Evolutionary conservation across 2,888 invertebrate species (phyloP).

Genomic region (Zeuzera pyrina): DNA sequence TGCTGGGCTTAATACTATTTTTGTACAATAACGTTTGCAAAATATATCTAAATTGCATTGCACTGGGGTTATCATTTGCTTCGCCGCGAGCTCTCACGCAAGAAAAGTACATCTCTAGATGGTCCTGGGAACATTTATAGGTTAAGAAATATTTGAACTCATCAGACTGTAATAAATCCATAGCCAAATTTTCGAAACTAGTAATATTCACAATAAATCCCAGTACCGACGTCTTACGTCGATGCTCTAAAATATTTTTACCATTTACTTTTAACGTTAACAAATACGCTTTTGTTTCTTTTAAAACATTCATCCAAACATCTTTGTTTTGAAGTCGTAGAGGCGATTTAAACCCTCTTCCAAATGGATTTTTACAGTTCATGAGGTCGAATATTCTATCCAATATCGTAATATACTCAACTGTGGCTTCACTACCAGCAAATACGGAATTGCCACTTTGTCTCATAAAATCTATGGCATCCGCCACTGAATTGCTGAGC

Average conservation of each 20-base stretch:
- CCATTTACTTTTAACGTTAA: constrained; percentile 3
- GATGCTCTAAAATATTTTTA: constrained; percentile 1
- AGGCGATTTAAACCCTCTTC: constrained; percentile 11
- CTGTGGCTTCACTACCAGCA: neutral
- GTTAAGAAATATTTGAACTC: constrained; percentile 2
- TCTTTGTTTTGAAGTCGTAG: constrained; percentile 7
- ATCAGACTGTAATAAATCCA: constrained; percentile 2
- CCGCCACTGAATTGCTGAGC: neutral
- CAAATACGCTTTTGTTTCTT: constrained; percentile 5
- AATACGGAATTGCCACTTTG: neutral
- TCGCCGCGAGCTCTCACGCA: constrained; percentile 7
- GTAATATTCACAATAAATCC: constrained; percentile 5
- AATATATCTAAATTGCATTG: constrained; percentile 7
- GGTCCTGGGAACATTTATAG: constrained; percentile 8
- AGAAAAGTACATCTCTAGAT: constrained; percentile 11
- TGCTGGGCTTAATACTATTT: constrained; percentile 3
- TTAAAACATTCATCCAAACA: constrained; percentile 6
- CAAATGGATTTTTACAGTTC: constrained; percentile 11
- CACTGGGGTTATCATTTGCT: constrained; percentile 10
- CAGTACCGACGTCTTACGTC: constrained; percentile 3
- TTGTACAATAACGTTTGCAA: constrained; percentile 5
- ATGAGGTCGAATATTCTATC: constrained; percentile 13
- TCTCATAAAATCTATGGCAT: constrained; percentile 1
- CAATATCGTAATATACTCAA: constrained; percentile 9
- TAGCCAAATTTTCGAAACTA: constrained; percentile 3